Evolutionary conservation across 2,113 vertebrate species (phyloP).

Genomic region (Pelecanoides urinatrix): DNA sequence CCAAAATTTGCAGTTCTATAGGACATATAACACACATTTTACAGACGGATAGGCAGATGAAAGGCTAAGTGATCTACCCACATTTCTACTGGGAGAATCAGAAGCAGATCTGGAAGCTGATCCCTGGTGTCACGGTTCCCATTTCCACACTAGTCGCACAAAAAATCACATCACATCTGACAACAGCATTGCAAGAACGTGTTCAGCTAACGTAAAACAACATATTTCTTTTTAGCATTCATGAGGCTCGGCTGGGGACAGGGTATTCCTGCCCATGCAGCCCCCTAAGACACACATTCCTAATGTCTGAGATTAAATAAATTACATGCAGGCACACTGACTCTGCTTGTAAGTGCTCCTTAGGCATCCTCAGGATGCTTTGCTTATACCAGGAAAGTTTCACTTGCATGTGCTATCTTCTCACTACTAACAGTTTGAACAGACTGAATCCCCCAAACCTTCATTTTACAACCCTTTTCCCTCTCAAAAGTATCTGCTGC

Average conservation of each 20-base stretch:
- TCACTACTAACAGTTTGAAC: background rate
- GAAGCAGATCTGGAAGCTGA: background rate
- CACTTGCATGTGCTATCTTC: background rate
- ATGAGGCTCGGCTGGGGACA: background rate
- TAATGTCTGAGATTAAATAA: background rate
- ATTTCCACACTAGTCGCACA: background rate
- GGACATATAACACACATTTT: background rate
- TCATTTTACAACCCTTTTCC: background rate
- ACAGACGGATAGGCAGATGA: background rate
- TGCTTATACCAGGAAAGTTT: background rate
- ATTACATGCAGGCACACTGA: background rate
- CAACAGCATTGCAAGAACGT: background rate
- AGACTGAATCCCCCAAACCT: background rate
- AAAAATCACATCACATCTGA: background rate
- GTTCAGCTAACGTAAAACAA: background rate
- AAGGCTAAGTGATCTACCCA: constrained; percentile 30
- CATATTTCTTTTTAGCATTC: background rate
- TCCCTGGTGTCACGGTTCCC: background rate
- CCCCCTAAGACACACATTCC: fast-evolving
- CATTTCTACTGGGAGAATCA: background rate
- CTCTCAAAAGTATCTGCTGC: background rate
- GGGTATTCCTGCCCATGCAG: background rate
- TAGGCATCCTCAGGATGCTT: background rate
- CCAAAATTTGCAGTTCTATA: background rate
- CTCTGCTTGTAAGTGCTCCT: background rate